Percentiles rank a stretch among this genome's conserved stretches.
Evolutionary conservation across 2,113 vertebrate species (phyloP).

Genomic region (Anoplopoma fimbria): DNA sequence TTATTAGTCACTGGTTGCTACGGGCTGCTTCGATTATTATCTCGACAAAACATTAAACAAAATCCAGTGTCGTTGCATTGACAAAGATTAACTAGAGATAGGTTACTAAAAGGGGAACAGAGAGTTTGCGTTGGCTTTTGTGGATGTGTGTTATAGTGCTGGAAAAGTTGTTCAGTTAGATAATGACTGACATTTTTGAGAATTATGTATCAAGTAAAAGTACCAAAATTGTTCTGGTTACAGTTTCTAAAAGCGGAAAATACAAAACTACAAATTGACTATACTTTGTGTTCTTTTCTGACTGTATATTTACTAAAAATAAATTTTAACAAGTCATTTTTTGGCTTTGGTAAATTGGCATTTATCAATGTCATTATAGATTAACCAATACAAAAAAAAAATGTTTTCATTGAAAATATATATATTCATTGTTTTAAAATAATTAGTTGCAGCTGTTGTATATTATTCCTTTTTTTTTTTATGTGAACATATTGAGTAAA

Average conservation of each 20-base stretch:
- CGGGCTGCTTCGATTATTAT: not conserved
- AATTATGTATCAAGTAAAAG: not conserved
- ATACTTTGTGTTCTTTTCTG: no score
- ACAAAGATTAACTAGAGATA: conserved; percentile 1
- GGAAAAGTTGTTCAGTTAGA: not conserved
- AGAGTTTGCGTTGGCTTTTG: not conserved
- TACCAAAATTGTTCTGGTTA: not conserved
- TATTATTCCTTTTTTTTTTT: not conserved
- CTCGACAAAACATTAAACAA: not conserved
- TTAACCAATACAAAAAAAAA: not conserved
- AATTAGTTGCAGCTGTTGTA: not conserved
- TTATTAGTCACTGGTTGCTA: not conserved
- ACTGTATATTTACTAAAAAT: no score
- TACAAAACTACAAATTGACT: no score
- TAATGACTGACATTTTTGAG: not conserved
- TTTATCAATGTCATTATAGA: not conserved
- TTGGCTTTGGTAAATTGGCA: no score
- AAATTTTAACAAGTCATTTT: no score
- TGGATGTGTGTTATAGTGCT: not conserved
- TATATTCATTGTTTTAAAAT: not conserved
- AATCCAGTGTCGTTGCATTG: not conserved
- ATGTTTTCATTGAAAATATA: not conserved
- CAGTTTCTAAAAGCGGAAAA: not conserved
- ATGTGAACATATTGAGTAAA: not conserved
- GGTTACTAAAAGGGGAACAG: not conserved